Conservation (phyloP, 2,113 vertebrate genomes). For the Engystomops pustulosus region DNA sequence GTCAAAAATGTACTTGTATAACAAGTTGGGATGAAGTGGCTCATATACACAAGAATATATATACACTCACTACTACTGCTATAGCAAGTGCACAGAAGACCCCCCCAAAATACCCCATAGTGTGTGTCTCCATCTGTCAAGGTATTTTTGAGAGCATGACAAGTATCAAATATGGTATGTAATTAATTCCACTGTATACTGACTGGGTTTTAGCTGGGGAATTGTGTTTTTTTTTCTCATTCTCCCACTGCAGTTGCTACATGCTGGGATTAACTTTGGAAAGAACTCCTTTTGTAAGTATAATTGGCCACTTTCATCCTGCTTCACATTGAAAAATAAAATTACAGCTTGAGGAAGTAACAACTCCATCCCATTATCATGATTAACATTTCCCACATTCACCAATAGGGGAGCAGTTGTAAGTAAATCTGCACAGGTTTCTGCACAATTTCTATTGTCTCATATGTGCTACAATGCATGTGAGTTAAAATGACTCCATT, state of each 20-base stretch:
- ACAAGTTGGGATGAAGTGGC: not conserved
- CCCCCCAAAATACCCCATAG: not conserved
- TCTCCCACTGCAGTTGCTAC: not conserved
- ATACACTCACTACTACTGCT: too few species aligned
- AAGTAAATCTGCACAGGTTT: not conserved
- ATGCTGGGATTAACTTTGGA: not conserved
- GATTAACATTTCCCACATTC: not conserved
- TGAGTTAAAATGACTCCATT: too few species aligned
- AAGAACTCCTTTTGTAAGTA: not conserved
- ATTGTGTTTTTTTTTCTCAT: not conserved
- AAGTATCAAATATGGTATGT: not conserved
- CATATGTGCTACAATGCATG: too few species aligned
- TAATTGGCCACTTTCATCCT: not conserved
- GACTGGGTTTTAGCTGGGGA: not conserved
- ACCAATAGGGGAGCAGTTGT: not conserved
- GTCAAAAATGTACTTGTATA: not conserved
- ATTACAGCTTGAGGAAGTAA: too few species aligned
- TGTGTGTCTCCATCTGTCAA: not conserved
- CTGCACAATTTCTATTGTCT: not conserved
- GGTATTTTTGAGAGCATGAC: not conserved
- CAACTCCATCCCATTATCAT: not conserved
- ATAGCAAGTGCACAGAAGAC: too few species aligned
- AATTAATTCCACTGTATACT: not conserved
- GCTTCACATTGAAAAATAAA: not conserved
- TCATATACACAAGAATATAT: too few species aligned